Evolutionary conservation across 2,113 vertebrate species (phyloP), one percentile per base, ranked within the genome.

Genomic region (Chaenogobius annularis): DNA sequence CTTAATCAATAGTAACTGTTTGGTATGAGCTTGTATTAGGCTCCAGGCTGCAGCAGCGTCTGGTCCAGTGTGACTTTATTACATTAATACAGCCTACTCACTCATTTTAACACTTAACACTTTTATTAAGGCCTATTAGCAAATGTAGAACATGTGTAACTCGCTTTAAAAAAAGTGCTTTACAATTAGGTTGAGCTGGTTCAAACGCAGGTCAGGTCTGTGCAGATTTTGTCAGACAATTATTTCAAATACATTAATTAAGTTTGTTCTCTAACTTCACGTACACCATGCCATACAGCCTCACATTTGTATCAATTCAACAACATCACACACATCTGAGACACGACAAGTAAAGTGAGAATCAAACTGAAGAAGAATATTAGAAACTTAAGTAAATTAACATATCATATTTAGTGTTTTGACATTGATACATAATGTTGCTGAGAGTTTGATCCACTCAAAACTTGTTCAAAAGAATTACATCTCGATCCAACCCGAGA

Each of bases 1-100:
- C 75, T 79, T 83, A 86, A 91, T 89, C 86, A 88, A 88, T 89
- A 83, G 78, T 72, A 84, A 85, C 73, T 83, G 72, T 87, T 89
- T 88, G 83, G 81, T 80, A 78, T 81, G 77, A 79, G 81, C 82
- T 68, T 82, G 63, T 73, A 80, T 85, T 84, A 73, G 78, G 83
- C 80, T 80, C 37, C 69, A 68, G 85, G 81, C 69, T 56, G 54
- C 79, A 73, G 35, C 70, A 15, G 37, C 10, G 62, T 72, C 75
- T 75, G 66, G 68, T 82, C 73, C 61, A 72, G 58, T 73, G 77
- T 75, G 66, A 79, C 72, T 70, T 68, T 70, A 67, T 75, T 72
- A 72, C 74, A 76, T 83, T 67, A 66, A 66, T 63, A 10, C 52
- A 52, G 43, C 64, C 40, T 77, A 61, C 65, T 69, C 46, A 71